phyloP scores from a whole-genome alignment of 1,140 invertebrate species.

The Helicoverpa zea region DNA sequence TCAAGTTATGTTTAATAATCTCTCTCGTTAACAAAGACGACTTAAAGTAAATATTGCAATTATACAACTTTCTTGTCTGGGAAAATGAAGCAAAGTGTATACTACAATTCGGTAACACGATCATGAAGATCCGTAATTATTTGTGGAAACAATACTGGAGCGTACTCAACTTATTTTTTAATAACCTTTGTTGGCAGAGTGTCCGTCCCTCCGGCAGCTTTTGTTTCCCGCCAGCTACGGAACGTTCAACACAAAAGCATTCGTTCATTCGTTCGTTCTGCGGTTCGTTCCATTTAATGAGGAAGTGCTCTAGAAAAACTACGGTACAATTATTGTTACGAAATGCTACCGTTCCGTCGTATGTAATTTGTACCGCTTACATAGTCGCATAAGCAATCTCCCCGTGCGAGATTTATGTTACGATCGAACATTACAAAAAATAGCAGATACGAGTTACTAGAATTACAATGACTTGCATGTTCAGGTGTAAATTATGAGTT shows the following conservation, averaged over 20 bases:
- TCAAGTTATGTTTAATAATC: not conserved
- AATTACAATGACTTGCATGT: slow-evolving; percentile 3
- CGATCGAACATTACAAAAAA: slow-evolving; percentile 8
- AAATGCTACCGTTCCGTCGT: slow-evolving; percentile 59
- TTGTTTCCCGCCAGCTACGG: slow-evolving; percentile 57
- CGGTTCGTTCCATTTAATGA: slow-evolving; percentile 74
- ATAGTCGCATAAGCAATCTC: slow-evolving; percentile 38
- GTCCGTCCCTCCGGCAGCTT: slow-evolving; percentile 26
- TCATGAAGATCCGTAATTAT: slow-evolving; percentile 13
- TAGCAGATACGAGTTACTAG: not conserved
- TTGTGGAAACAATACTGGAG: slow-evolving; percentile 8
- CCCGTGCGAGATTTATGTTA: slow-evolving; percentile 31
- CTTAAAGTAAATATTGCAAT: not conserved
- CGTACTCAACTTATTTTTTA: slow-evolving; percentile 43
- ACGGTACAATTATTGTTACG: slow-evolving; percentile 77
- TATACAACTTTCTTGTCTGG: not conserved
- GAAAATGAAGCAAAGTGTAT: not conserved
- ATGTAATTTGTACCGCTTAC: slow-evolving; percentile 45
- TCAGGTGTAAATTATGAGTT: not conserved
- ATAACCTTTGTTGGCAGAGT: slow-evolving; percentile 31
- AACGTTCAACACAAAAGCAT: slow-evolving; percentile 64
- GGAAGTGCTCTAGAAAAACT: slow-evolving; percentile 83
- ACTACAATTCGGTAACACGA: not conserved
- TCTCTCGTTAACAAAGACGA: not conserved
- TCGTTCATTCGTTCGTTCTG: slow-evolving; percentile 22